phyloP scores from a whole-genome alignment of 2,797 vertebrate genomes.

The Arctocebus calabarensis region DNA sequence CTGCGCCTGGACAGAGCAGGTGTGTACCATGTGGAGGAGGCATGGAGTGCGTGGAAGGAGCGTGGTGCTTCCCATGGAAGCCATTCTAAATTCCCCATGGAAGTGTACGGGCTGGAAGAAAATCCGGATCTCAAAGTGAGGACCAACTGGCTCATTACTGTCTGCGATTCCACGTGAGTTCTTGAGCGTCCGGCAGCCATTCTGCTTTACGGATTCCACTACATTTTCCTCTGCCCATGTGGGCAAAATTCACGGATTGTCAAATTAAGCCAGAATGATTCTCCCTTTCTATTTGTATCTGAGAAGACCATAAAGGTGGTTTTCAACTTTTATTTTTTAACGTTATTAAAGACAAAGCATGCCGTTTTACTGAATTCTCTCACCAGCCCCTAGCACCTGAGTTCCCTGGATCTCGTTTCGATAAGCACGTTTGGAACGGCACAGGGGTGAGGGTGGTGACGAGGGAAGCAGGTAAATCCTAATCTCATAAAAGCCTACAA shows the following conservation, averaged over 20 bases:
- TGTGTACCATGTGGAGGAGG: too few relatives aligned
- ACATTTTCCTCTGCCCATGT: neutral
- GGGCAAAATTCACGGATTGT: neutral
- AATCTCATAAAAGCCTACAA: constrained; percentile 77
- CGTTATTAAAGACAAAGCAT: neutral
- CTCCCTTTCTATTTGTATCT: neutral
- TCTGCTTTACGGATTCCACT: neutral
- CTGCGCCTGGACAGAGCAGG: accelerated
- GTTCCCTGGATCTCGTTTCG: neutral
- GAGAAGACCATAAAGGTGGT: neutral
- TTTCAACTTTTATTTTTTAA: neutral
- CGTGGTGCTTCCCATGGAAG: neutral
- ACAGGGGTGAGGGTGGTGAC: neutral
- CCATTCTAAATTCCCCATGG: neutral
- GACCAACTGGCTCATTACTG: neutral
- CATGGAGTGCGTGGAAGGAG: neutral
- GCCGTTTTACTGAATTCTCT: neutral
- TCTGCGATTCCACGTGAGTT: neutral
- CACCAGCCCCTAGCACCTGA: constrained; percentile 19
- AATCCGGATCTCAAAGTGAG: neutral
- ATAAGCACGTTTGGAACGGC: neutral
- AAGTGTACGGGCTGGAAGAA: neutral
- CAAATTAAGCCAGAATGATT: neutral
- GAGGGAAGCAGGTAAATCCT: constrained; percentile 38
- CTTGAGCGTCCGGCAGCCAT: neutral